Percentiles rank a stretch among this genome's conserved stretches.
These are phyloP conservation scores for Pristiophorus japonicus DNA, from an alignment of 2,113 vertebrate genomes.

Conservation along the genomic window DNA sequence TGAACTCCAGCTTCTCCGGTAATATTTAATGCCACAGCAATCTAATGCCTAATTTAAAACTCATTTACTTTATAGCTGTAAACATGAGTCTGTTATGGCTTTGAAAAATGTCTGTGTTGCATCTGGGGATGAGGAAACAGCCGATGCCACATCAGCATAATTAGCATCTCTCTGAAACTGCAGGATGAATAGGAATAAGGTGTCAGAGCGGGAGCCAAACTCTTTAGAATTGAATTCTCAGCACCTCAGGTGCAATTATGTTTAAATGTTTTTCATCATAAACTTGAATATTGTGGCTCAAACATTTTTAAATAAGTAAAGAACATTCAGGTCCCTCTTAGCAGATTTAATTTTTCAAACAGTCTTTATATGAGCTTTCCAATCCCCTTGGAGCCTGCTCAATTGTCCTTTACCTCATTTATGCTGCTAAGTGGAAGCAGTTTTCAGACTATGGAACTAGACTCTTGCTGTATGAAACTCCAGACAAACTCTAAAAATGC, in stretches of 20 bases:
- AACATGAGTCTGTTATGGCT: constrained; percentile 8
- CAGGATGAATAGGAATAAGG: constrained; percentile 24
- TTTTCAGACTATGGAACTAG: neutral
- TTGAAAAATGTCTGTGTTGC: constrained; percentile 32
- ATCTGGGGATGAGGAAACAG: constrained; percentile 26
- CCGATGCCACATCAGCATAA: constrained; percentile 20
- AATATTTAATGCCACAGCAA: constrained; percentile 27
- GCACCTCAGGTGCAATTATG: neutral
- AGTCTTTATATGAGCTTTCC: neutral
- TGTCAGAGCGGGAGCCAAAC: neutral
- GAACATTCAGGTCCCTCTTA: neutral
- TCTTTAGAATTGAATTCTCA: constrained; percentile 29
- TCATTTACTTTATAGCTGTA: constrained; percentile 35
- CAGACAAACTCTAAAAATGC: neutral
- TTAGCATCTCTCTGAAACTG: constrained; percentile 15
- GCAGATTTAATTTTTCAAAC: neutral
- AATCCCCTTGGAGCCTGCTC: neutral
- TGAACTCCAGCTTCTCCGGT: neutral
- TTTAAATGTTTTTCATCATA: neutral
- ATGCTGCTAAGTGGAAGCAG: neutral
- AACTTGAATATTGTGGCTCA: neutral
- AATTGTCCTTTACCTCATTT: neutral
- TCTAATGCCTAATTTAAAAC: constrained; percentile 35
- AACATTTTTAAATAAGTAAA: neutral
- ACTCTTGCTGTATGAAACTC: neutral